Percentiles rank a stretch among this genome's conserved stretches.
These are phyloP conservation scores for Leptonema lineaticorne DNA, from an alignment of 1,140 invertebrate genomes.

Conservation along the genomic window DNA sequence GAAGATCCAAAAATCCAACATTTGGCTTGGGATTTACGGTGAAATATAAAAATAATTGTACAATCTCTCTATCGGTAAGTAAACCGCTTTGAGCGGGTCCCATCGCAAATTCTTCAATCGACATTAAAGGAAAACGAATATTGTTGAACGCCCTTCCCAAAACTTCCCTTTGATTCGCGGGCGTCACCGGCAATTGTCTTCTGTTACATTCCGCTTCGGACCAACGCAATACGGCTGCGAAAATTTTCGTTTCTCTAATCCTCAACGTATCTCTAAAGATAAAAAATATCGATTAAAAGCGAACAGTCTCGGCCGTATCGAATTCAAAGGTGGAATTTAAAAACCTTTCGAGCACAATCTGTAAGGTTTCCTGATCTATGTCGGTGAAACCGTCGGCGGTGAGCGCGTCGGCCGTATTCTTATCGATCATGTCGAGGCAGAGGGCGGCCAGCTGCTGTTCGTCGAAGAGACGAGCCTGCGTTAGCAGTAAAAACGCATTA, in stretches of 20 bases:
- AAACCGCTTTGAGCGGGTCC: conserved; percentile 76
- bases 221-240: conserved; percentile 74
- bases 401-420: conserved; percentile 79
- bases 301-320: too few relatives aligned
- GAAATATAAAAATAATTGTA: conserved; percentile 81
- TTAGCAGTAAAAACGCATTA: conserved; percentile 84
- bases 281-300: too few relatives aligned
- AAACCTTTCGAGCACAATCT: conserved; percentile 70
- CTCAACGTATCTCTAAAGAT: conserved; percentile 72
- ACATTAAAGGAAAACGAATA: conserved; percentile 86
- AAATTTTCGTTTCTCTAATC: conserved; percentile 80
- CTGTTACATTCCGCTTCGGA: conserved; percentile 76
- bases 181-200: conserved; percentile 64
- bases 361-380: conserved; percentile 81
- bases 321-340: not conserved
- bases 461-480: conserved; percentile 79
- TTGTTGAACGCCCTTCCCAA: conserved; percentile 69
- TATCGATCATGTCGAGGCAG: conserved; percentile 85
- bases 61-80: conserved; percentile 72
- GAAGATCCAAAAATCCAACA: conserved; percentile 71
- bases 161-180: conserved; percentile 71
- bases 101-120: conserved; percentile 82
- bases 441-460: conserved; percentile 73
- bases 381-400: conserved; percentile 85
- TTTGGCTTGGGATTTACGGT: conserved; percentile 75